Base-by-base conservation (phyloP, 2,888 invertebrate genomes). In the Chaitophorus viminalis region DNA sequence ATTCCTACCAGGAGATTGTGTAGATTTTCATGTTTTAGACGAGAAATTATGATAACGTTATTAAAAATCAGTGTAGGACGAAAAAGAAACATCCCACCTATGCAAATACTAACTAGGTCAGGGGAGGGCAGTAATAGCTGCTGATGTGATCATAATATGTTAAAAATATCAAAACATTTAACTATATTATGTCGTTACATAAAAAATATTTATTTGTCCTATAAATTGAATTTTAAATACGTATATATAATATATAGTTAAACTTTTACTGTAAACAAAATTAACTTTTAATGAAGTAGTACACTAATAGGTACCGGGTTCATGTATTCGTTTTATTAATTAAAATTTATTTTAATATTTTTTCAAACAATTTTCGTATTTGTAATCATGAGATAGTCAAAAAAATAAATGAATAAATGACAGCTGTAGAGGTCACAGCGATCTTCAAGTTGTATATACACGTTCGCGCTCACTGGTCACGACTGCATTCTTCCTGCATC, bases 401-500 rank as follows among this genome's bases (percentile, higher is more conserved):
- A 68, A 46, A 31, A 36, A 33, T 39, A 39, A n/a, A 46, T n/a
- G 60, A 9, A 77, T 46, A 52, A 85, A 78, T 54, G 78, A 77
- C 85, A 54, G 68, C 33, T 52, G 85, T 14, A 54, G 52, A 54
- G 76, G 70, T 78, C 85, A 85, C n/a, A 31, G 52, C 33, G 70
- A 54, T 65, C 29, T n/a, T 76, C 33, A 11, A 18, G 60, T 31
- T 29, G n/a, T 77, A 54, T 33, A 70, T 31, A 54, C 52, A 21
- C 70, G 78, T 76, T 77, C 78, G 70, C 85, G 54, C 85, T 14
- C 77, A 52, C 52, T 31, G 52, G 68, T 85, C 85, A 85, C 85
- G 85, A 85, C 85, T 85, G 70, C 85, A 85, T 85, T 85, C 85
- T 85, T 85, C 11, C 33, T 29, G 36, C 33, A 33, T 78, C 85